Evolutionary conservation across 2,113 vertebrate genomes (phyloP), one percentile per base, ranked within the genome.

Genomic region (Stomatorhinus ivindoensis): DNA sequence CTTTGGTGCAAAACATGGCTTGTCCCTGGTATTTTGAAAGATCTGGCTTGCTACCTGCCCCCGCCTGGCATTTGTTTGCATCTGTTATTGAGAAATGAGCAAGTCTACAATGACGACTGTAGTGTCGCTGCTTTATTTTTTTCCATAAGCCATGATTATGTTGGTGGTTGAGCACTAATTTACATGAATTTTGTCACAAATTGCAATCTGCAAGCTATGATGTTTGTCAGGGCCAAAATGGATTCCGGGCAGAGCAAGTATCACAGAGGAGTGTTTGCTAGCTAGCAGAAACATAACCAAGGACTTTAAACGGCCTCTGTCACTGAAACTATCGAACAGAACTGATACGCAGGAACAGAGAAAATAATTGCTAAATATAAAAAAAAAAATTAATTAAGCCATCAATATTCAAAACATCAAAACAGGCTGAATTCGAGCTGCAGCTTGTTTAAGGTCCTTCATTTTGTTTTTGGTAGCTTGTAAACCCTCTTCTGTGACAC

Each of bases 41-140:
- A 51, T 91, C 53, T 88, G 92, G 92, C 91, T 90, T 88, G 91
- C 93, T 89, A 92, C 91, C 55, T 44, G 27, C 19, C 58, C 90
- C 44, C 55, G 4, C 51, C 19, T 11, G 47, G 27, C 31, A 61
- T 24, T 61, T 83, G 35, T 58, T 21, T 58, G 76, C 35, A 11
- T 58, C 88, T 17, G 2, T 84, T 58, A 84, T 5, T 42, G n/a
- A 89, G 48, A 84, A 89, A 58, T 89, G 27, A 42, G 7, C 21
- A 50, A 1, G 8, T 44, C 7, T 3, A 24, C 17, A 53, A 13
- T 76, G 87, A 73, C 48, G 35, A 87, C 24, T 82, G 47, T 8
- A n/a, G 4, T 89, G 47, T 3, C 1, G 73, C 9, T 44, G 27
- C 1, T 39, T 82, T 53, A 82, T 39, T 42, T 82, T 58, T 69